Conservation (phyloP, 2,888 invertebrate genomes). For the Mesochorus sp. region DNA sequence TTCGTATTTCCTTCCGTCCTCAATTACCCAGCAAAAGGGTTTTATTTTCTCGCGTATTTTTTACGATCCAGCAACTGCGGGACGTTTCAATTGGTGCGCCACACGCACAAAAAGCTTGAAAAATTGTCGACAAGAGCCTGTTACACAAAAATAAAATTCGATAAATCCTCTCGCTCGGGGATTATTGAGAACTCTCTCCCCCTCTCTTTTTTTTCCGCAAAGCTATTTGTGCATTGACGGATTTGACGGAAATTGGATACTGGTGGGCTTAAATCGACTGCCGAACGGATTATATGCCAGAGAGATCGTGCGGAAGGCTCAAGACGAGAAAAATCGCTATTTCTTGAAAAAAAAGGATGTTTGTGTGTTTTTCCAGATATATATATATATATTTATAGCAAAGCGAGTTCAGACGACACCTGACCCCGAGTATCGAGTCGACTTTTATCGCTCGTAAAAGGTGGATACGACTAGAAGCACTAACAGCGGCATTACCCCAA, state of each 20-base stretch:
- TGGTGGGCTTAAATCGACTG: conserved; percentile 43
- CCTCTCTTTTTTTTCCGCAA: not conserved
- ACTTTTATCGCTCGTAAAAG: conserved; percentile 66
- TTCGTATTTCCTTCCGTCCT: no score
- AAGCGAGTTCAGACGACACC: conserved; percentile 53
- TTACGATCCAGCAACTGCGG: no score
- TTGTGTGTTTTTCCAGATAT: not conserved
- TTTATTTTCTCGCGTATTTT: not conserved
- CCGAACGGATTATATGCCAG: conserved; percentile 17
- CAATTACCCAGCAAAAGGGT: not conserved
- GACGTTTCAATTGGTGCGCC: not conserved
- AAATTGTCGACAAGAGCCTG: conserved; percentile 24
- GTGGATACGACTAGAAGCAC: conserved; percentile 35
- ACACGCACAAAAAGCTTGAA: conserved; percentile 13
- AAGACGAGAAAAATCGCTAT: conserved; percentile 38
- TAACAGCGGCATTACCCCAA: conserved; percentile 23
- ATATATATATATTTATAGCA: not conserved
- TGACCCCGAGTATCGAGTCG: conserved; percentile 57
- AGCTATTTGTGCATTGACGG: conserved; percentile 28
- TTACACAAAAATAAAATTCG: conserved; percentile 50
- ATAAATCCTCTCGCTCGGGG: conserved; percentile 32
- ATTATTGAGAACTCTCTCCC: conserved; percentile 5
- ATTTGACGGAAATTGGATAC: conserved; percentile 56
- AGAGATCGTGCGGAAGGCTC: not conserved
- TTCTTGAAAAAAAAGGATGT: conserved; percentile 31